phyloP scores from a whole-genome alignment of 1,140 invertebrate genomes.

The Hypothenemus hampei region DNA sequence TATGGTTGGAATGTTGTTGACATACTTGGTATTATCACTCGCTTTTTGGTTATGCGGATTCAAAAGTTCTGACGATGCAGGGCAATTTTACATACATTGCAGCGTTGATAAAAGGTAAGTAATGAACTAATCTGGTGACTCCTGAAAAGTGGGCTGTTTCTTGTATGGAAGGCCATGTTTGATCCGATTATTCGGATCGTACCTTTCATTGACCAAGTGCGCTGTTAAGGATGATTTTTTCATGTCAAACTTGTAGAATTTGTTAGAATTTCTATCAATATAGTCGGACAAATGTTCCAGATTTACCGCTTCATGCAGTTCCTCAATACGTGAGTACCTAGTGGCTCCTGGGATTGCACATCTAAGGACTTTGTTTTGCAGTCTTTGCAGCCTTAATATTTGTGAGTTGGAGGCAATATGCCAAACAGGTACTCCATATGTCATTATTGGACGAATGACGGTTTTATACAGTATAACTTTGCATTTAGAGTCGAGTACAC shows the following conservation, averaged over 20 bases:
- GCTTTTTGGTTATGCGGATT: too few species aligned
- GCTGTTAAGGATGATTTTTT: too few species aligned
- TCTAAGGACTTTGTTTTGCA: constrained; percentile 5
- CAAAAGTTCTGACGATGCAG: too few species aligned
- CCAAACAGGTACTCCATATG: constrained; percentile 2
- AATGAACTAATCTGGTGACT: too few species aligned
- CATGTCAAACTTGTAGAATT: too few species aligned
- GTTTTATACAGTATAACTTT: neutral
- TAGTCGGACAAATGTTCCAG: neutral
- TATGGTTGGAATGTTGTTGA: too few species aligned
- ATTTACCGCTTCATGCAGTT: neutral
- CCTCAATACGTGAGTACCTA: neutral
- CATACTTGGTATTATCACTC: too few species aligned
- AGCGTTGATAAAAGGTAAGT: too few species aligned
- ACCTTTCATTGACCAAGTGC: too few species aligned
- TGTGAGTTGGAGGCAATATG: neutral
- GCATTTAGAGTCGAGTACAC: neutral
- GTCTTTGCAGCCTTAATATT: neutral
- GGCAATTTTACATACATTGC: too few species aligned
- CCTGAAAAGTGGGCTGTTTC: neutral
- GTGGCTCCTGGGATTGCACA: neutral
- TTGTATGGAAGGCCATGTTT: constrained; percentile 1
- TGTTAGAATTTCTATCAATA: constrained; percentile 1
- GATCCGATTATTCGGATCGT: neutral
- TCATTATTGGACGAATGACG: neutral